These are phyloP conservation scores for Halictus ligatus DNA, from an alignment of 2,888 invertebrate genomes.

Conservation along the genomic window DNA sequence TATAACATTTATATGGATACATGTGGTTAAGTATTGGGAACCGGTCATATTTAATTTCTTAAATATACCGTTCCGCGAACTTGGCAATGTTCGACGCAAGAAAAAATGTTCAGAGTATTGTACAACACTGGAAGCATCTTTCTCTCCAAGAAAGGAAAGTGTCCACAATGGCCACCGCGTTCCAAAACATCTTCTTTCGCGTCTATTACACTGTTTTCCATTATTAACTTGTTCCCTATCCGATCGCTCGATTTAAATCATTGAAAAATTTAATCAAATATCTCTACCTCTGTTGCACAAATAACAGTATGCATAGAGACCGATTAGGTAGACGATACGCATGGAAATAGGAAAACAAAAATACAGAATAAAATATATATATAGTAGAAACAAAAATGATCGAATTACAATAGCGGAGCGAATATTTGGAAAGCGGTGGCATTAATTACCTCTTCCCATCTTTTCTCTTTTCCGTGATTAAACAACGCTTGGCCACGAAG, in stretches of 20 bases:
- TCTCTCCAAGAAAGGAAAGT: conserved; percentile 79
- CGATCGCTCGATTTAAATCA: background rate
- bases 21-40: conserved; percentile 65
- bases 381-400: background rate
- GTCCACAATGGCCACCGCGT: conserved; percentile 64
- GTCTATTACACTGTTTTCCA: background rate
- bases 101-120: conserved; percentile 63
- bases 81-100: conserved; percentile 54
- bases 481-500: conserved; percentile 72
- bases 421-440: conserved; percentile 50
- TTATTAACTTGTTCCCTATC: background rate
- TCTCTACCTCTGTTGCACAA: background rate
- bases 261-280: background rate
- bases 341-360: background rate
- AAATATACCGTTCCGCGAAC: conserved; percentile 75
- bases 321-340: background rate
- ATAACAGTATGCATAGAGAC: background rate
- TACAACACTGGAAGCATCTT: conserved; percentile 79
- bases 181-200: conserved; percentile 41
- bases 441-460: conserved; percentile 23
- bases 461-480: conserved; percentile 23
- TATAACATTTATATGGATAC: conserved; percentile 64
- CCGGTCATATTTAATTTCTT: conserved; percentile 77
- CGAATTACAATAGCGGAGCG: background rate
- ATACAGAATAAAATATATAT: background rate